These are phyloP conservation scores for Diogma glabrata DNA, from an alignment of 2,888 invertebrate genomes.

Conservation along the genomic window DNA sequence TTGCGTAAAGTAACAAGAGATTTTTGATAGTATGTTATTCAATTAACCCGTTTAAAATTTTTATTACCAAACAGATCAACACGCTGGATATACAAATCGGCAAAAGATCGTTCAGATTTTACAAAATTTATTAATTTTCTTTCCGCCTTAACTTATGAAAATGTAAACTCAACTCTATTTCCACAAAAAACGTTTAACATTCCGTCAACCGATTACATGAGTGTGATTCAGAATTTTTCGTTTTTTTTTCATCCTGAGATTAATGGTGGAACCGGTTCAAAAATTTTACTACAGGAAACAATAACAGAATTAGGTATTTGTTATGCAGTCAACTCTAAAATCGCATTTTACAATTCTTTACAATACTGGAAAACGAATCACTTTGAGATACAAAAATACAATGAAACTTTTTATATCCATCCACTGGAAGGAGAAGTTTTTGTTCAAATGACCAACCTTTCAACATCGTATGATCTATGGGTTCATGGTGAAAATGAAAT, in stretches of 20 bases:
- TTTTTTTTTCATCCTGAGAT: slow-evolving; percentile 42
- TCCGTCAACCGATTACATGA: slow-evolving; percentile 43
- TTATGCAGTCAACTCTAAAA: slow-evolving; percentile 53
- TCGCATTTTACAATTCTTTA: slow-evolving; percentile 39
- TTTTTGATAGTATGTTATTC: too few relatives aligned
- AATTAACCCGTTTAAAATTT: too few relatives aligned
- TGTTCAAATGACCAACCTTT: slow-evolving; percentile 57
- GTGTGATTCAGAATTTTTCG: slow-evolving; percentile 42
- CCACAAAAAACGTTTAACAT: slow-evolving; percentile 37
- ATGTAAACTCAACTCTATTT: slow-evolving; percentile 30
- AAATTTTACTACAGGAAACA: slow-evolving; percentile 43
- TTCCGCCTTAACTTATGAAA: slow-evolving; percentile 46
- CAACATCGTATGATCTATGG: slow-evolving; percentile 52
- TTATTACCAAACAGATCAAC: slow-evolving; percentile 21
- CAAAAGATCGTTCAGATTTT: slow-evolving; percentile 42
- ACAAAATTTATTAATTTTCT: slow-evolving; percentile 44
- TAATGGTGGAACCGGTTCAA: slow-evolving; percentile 42
- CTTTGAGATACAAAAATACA: slow-evolving; percentile 41
- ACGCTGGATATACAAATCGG: slow-evolving; percentile 28
- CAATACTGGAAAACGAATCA: slow-evolving; percentile 44
- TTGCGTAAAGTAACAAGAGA: too few relatives aligned
- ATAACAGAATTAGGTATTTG: slow-evolving; percentile 60
- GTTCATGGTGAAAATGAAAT: slow-evolving; percentile 56
- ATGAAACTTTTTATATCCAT: slow-evolving; percentile 46
- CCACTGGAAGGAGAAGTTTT: slow-evolving; percentile 66